Base-by-base conservation (phyloP, 2,888 invertebrate species). In the Elysia crispata region DNA sequence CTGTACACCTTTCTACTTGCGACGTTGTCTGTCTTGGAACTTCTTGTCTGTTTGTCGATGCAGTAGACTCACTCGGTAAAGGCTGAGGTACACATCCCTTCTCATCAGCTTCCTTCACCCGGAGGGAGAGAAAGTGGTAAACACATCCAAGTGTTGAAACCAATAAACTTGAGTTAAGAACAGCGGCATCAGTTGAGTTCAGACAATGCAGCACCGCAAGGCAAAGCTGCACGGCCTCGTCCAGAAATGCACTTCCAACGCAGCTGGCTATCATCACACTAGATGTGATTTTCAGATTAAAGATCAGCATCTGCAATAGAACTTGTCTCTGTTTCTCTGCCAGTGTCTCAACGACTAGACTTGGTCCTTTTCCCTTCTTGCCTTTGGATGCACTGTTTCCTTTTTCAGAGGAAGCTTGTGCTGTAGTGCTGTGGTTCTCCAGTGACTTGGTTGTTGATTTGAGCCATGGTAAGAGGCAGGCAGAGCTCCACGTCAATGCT, bases 201-300 rank as follows among this genome's bases (percentile, higher is more conserved):
- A 41, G 33, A 23, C 11, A 13, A 15, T 31, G 62, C 28, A 77
- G 49, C 64, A 73, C 23, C 30, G 49, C 30, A 30, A 41, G 25
- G 66, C 73, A 78, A 1, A 78, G 23, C 49, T 73, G 49, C 20
- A 50, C 41, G 5, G 25, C 25, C 49, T 72, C 50, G 25, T 64
- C 66, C 49, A 73, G 25, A 30, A 78, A 50, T 1, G 49, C 15
- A 0, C 20, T 13, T 0, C 50, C 23, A 28, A 28, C 18, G 8
- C 41, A 18, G 20, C 78, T 62, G 20, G 64, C 54, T 73, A 78
- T 62, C 78, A 78, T 23, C 30, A 78, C 28, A 30, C 64, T 73
- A 1, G 23, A 18, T 49, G 49, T 54, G 0, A 66, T 5, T 25
- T 64, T 78, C 1, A 73, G 6, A 11, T 49, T 73, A 13, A 50